Base-by-base conservation (phyloP, 2,888 invertebrate genomes). In the Dione juno region DNA sequence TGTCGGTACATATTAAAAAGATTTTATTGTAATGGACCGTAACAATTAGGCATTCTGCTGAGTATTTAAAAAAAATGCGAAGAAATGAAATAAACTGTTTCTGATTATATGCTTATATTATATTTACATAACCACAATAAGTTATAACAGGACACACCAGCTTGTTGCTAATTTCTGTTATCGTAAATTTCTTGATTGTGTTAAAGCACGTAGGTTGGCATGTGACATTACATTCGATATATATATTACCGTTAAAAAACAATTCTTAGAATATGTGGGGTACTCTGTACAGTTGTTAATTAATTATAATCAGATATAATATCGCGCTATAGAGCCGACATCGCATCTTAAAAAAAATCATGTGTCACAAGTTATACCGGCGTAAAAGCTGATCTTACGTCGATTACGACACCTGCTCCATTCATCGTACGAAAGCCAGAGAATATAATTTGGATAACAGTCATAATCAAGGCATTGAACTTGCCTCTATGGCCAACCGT, bases 401-500 rank as follows among this genome's bases (percentile, higher is more conserved):
- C 74, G 74, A 77, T 89, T 88, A 88, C 87, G 78, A 83, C 87
- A 88, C 74, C 76, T 72, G 81, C 81, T 77, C 81, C 83, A 83
- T 84, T 84, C 85, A 84, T 81, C 81, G 81, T 79, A 84, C 80
- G 83, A 85, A 87, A 86, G 85, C 81, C 83, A 84, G 80, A 84
- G 79, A 86, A 87, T 86, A 87, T 87, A 88, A 86, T 88, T 88
- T 85, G 81, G 86, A 87, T 88, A 89, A 88, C 84, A 85, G 84
- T 84, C 88, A 88, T 90, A 90, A 92, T 89, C 86, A 86, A 92
- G 89, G 85, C 92, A 93, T 90, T 93, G 92, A 92, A 92, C 92
- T 92, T 92, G 90, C 84, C 78, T 82, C 84, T 80, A 83, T 81
- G 82, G 72, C 74, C 81, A 81, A 82, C 81, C 85, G 82, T 87